Percentiles rank a stretch among this genome's conserved stretches.
Evolutionary conservation across 53 echinoderm and acorn worm genomes (phyloP).

Genomic region (Mesocentrotus franciscanus): DNA sequence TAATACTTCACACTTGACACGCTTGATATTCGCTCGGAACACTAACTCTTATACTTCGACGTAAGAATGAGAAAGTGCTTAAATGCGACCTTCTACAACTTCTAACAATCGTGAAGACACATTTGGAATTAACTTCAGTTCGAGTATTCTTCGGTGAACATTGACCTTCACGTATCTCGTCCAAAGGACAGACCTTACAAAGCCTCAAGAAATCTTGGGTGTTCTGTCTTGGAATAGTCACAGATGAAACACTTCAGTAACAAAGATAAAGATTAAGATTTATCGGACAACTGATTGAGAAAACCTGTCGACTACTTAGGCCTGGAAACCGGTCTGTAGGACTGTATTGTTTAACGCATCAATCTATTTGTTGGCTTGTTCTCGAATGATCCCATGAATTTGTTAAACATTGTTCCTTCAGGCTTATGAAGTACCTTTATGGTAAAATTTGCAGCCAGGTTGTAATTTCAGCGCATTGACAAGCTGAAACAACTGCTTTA

Average conservation of each 20-base stretch:
- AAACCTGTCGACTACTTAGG: neutral
- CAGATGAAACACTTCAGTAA: neutral
- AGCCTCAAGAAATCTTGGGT: neutral
- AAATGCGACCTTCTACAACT: neutral
- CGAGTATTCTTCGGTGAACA: neutral
- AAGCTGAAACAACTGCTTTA: slow-evolving; percentile 20
- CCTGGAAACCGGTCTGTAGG: neutral
- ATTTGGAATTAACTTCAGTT: slow-evolving; percentile 21
- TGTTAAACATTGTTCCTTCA: neutral
- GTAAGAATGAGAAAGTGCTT: neutral
- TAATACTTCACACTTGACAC: slow-evolving; percentile 27
- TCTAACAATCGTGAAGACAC: neutral
- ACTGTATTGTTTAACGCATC: neutral
- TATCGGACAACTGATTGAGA: neutral
- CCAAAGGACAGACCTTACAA: neutral
- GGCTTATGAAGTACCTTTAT: neutral
- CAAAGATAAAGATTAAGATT: neutral
- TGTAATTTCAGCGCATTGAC: neutral
- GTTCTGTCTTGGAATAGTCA: neutral
- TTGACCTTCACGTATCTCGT: neutral
- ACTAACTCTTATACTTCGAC: neutral
- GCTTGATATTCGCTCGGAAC: neutral
- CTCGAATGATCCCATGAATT: neutral
- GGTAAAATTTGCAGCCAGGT: neutral
- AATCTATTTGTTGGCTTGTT: neutral